Base-by-base conservation (phyloP, 2,888 invertebrate genomes). In the Mesoligia furuncula region DNA sequence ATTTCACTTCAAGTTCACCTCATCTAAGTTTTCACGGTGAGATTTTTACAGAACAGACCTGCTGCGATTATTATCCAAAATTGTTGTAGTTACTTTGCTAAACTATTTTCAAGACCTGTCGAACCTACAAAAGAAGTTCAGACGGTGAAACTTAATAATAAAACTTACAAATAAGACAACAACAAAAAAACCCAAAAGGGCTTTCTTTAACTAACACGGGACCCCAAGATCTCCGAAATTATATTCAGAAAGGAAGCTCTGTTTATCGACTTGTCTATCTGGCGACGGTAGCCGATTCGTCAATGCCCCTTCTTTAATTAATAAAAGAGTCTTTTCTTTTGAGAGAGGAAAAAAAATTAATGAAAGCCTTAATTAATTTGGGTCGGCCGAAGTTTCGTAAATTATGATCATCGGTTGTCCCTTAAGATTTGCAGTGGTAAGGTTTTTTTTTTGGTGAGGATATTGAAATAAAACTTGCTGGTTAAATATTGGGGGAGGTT, bases 241-340 rank as follows among this genome's bases (percentile, higher is more conserved):
- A 87, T 88, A 88, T 87, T 87, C 88, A 84, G 70, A 80, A 84
- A 80, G 80, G 90, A 82, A 86, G 89, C 79, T 83, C 79, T 82
- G 88, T 90, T 94, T 96, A 96, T 96, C 96, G 85, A 84, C 75
- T 92, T 94, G 96, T 95, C 96, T 92, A 96, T 96, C 96, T 94
- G 75, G 88, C 90, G 93, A 91, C 95, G 92, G 95, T 94, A 95
- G 95, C 94, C 95, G 94, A 96, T 96, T 96, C 96, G 95, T 96
- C 96, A 96, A 96, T 95, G 95, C 94, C 92, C 93, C 92, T 88
- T 92, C 93, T 90, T 94, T 96, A 96, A 96, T 96, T 96, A 96
- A 96, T 96, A 96, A 96, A 96, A 94, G 85, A 91, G 90, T 87
- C 91, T 90, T 92, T 45, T 91, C 89, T 89, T 88, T 89, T 79